phyloP scores from a whole-genome alignment of 2,888 invertebrate genomes.

The Marasmarcha lunaedactyla region DNA sequence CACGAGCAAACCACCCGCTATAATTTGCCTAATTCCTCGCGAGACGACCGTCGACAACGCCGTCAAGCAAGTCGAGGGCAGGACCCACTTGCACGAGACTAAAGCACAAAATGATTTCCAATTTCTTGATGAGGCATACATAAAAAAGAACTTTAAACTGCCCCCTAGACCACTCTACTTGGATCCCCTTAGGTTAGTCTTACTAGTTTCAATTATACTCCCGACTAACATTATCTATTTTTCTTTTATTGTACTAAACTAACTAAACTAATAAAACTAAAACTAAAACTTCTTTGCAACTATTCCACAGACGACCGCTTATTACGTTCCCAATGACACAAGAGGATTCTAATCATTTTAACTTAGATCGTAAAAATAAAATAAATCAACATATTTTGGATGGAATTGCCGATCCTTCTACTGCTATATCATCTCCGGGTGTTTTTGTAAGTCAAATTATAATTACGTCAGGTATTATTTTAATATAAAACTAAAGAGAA shows the following conservation, averaged over 20 bases:
- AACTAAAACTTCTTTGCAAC: not conserved
- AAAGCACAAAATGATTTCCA: slow-evolving; percentile 24
- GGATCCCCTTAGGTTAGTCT: slow-evolving; percentile 38
- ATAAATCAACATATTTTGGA: slow-evolving; percentile 58
- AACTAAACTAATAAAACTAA: too few species aligned
- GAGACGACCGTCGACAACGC: too few species aligned
- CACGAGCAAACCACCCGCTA: too few species aligned
- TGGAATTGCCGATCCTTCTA: slow-evolving; percentile 39
- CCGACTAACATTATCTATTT: too few species aligned
- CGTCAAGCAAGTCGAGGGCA: too few species aligned
- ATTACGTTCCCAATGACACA: slow-evolving; percentile 58
- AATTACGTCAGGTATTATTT: slow-evolving; percentile 37
- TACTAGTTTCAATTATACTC: not conserved
- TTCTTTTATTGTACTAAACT: too few species aligned
- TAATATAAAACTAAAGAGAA: slow-evolving; percentile 28
- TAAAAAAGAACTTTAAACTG: slow-evolving; percentile 48
- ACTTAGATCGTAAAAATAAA: slow-evolving; percentile 44
- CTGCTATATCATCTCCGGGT: slow-evolving; percentile 48
- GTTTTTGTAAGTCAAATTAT: slow-evolving; percentile 41
- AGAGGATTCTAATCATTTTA: slow-evolving; percentile 39
- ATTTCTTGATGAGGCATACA: slow-evolving; percentile 42
- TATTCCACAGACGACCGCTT: slow-evolving; percentile 39
- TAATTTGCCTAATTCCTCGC: too few species aligned
- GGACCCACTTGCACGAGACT: too few species aligned
- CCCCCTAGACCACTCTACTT: slow-evolving; percentile 44